Evolutionary conservation across 2,797 vertebrate genomes (phyloP).

Genomic region (Peromyscus eremicus): DNA sequence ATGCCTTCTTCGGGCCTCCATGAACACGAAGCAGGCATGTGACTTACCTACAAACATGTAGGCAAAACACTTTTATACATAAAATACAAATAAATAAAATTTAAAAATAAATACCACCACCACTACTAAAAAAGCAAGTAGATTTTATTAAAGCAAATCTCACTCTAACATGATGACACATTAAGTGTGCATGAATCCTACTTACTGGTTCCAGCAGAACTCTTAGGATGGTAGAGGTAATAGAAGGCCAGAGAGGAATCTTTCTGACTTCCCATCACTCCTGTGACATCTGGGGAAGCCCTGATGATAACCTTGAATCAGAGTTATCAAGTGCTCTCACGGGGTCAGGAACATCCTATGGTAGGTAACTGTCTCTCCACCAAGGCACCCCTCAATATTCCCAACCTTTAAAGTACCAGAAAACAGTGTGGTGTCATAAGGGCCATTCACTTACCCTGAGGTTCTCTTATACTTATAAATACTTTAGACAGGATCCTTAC

Average conservation of each 20-base stretch:
- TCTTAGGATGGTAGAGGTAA: not conserved
- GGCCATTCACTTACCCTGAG: not conserved
- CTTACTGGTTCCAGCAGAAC: slow-evolving; percentile 17
- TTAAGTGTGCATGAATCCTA: not conserved
- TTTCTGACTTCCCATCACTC: not conserved
- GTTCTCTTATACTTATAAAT: not conserved
- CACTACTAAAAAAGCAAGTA: not conserved
- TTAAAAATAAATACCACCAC: not conserved
- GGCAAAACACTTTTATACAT: no score
- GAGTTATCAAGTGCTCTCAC: not conserved
- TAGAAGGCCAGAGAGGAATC: not conserved
- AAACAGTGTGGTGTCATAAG: not conserved
- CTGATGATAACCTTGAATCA: not conserved
- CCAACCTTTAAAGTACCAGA: not conserved
- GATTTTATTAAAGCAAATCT: not conserved
- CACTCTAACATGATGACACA: not conserved
- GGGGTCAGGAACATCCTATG: not conserved
- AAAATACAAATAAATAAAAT: not conserved
- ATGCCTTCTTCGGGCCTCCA: not conserved
- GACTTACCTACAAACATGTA: not conserved
- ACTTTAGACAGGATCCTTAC: not conserved
- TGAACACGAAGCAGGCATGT: not conserved
- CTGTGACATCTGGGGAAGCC: not conserved
- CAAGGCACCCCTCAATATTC: not conserved
- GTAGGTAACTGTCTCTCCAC: not conserved